Evolutionary conservation across 2,888 invertebrate species (phyloP), one percentile per base, ranked within the genome.

Genomic region (Fissipunctia ypsillon): DNA sequence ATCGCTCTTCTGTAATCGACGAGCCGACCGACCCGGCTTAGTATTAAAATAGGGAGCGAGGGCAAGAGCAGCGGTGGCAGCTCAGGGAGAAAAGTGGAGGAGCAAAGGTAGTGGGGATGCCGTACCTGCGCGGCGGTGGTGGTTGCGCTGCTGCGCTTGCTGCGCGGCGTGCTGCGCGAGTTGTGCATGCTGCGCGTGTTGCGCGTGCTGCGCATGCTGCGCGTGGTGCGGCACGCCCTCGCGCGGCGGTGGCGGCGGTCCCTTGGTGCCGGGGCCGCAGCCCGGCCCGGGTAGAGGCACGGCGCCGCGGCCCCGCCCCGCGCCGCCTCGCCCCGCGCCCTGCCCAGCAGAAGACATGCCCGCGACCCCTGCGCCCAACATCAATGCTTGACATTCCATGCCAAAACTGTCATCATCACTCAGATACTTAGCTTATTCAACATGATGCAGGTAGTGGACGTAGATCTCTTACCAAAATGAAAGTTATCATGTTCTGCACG

Each of bases 111-210:
- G 60, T 57, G 64, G 74, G 48, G 80, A 81, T 70, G 81, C 87
- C 92, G 87, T 92, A 96, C 96, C 96, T 96, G 96, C 91, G 88
- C 96, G 96, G 86, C 96, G 93, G 83, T 94, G 95, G 76, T 94
- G 96, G 84, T 93, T 95, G 78, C 96, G 93, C 78, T 93, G 94
- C 75, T 91, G 92, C 73, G 83, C 59, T 12, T 76, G 94, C 92
- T 81, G 73, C 45, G 71, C 70, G 69, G 85, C 35, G 78, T 87
- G 63, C 87, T 82, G 88, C 88, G 79, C 86, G 84, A 87, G 87
- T 83, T 84, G 80, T 87, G 87, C 91, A 72, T 88, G 94, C 92
- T 82, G 73, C 52, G 73, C 67, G 64, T 81, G 80, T 31, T 76
- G 88, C 88, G 78, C 84, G 84, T 87, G 88, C 80, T 83, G 80